Conservation (phyloP, 2,797 vertebrate genomes). For the Enteromius trimaculatus region DNA sequence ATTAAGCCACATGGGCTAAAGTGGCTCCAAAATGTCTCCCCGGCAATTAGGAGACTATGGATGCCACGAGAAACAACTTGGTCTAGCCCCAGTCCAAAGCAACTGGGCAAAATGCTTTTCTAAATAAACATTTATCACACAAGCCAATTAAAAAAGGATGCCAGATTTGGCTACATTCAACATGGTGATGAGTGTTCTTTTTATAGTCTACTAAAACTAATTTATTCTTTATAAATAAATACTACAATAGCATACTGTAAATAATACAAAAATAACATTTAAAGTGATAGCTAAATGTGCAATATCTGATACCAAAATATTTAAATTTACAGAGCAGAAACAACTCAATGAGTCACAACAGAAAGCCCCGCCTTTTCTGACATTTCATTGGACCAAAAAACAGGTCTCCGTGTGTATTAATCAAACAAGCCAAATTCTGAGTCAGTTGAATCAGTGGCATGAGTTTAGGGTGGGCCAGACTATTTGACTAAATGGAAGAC, state of each 20-base stretch:
- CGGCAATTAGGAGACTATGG: conserved; percentile 40
- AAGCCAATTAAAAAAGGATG: conserved; percentile 25
- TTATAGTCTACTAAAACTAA: not conserved
- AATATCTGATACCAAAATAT: not conserved
- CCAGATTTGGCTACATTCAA: not conserved
- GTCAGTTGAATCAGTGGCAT: not conserved
- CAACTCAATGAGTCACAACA: not conserved
- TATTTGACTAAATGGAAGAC: not conserved
- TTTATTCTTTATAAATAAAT: not conserved
- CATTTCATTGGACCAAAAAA: not conserved
- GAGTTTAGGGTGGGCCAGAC: not conserved
- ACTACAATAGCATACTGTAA: not conserved
- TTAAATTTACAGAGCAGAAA: not conserved
- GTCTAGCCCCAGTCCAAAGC: not conserved
- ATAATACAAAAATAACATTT: not conserved
- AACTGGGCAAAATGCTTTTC: conserved; percentile 1
- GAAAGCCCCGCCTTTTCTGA: not conserved
- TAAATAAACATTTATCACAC: conserved; percentile 5
- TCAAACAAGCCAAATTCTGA: not conserved
- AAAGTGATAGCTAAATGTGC: not conserved
- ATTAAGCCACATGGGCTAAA: conserved; percentile 46
- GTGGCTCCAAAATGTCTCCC: conserved; percentile 38
- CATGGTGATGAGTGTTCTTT: not conserved
- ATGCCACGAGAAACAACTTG: conserved; percentile 31
- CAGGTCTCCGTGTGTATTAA: not conserved